These are phyloP conservation scores for Xestoiulus laeticollis DNA, from an alignment of 2,888 invertebrate species.

Conservation along the genomic window DNA sequence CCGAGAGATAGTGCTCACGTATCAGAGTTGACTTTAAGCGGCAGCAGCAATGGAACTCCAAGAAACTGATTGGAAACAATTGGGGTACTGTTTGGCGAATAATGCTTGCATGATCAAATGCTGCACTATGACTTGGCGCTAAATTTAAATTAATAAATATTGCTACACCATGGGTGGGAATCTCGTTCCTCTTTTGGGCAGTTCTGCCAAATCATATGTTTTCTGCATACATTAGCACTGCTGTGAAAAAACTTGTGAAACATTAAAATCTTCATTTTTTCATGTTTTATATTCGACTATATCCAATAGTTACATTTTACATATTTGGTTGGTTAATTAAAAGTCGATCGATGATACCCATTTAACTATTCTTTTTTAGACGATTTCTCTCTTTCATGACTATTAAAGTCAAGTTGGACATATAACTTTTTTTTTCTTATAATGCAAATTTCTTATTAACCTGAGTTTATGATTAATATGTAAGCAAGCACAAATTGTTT, in stretches of 20 bases:
- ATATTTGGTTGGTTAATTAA: not conserved
- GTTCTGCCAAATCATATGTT: not conserved
- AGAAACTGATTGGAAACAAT: constrained; percentile 56
- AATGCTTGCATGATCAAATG: not conserved
- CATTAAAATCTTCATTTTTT: not conserved
- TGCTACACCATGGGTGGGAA: not conserved
- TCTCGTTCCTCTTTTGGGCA: not conserved
- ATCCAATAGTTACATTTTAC: not conserved
- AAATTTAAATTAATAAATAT: constrained; percentile 24
- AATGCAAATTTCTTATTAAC: too few species aligned
- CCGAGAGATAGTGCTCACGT: constrained; percentile 64
- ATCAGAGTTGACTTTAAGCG: constrained; percentile 63
- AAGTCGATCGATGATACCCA: not conserved
- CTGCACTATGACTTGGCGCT: not conserved
- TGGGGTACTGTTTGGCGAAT: not conserved
- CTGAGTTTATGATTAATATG: too few species aligned
- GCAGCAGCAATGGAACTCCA: constrained; percentile 60
- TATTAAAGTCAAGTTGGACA: too few species aligned
- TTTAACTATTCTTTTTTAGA: too few species aligned
- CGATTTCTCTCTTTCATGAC: too few species aligned
- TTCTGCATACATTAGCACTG: not conserved
- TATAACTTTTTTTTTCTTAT: too few species aligned
- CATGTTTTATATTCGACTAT: not conserved
- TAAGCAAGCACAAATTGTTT: too few species aligned
- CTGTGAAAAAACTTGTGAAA: not conserved